Base-by-base conservation (phyloP, 2,113 vertebrate species). In the Guaruba guarouba region DNA sequence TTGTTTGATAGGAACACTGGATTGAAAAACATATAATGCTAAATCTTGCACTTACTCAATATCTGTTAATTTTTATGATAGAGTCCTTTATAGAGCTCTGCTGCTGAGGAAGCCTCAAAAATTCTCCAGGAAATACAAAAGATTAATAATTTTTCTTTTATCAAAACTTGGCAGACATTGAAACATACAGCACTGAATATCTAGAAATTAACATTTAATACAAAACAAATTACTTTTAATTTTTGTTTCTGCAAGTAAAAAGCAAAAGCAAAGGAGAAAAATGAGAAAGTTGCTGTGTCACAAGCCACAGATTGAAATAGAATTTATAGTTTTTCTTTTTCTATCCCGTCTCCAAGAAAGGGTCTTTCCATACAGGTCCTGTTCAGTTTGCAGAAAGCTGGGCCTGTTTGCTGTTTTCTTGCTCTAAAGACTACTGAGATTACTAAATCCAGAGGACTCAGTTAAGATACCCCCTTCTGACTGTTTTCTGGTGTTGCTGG, bases 251-350 rank as follows among this genome's bases (percentile, higher is more conserved):
- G 44, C 84, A 85, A 35, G 33, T 61, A 25, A 86, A 95, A 82
- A 86, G 59, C 24, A 94, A 67, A 64, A 96, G 11, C 14, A 67
- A 92, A 95, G 24, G 17, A 84, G 48, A 88, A 94, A 95, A 89
- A 84, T 27, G 6, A 5, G 23, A 11, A 92, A 84, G 25, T 13
- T 74, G 24, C 11, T 81, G 27, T 39, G 22, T 63, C 87, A 84
- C 27, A 82, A 85, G 22, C 14, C 14, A 54, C 37, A 44, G 7
- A 54, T 31, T 81, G 82, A 86, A 95, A 84, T 5, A 71, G 39
- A 74, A 93, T 91, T 93, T 67, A 46, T 64, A 63, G 18, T 2
- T 57, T 51, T 49, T 59, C 13, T 59, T 48, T 43, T 91, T 90
- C 57, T 23, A 13, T 77, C 49, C 23, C 39, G 22, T 59, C 16